Evolutionary conservation across 2,888 invertebrate genomes (phyloP).

Genomic region (Trichogramma evanescens): DNA sequence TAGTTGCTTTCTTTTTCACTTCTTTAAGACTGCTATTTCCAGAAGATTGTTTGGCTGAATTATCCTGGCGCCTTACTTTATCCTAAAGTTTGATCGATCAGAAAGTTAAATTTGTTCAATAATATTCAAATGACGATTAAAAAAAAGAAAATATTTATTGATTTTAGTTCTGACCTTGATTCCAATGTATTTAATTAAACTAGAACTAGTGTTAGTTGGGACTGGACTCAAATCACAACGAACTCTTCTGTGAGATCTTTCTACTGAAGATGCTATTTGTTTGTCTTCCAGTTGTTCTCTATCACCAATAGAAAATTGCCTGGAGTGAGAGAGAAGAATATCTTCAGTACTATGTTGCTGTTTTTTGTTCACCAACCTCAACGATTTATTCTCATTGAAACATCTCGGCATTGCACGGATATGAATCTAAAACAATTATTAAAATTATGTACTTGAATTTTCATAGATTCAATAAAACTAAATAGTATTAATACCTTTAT

Average conservation of each 20-base stretch:
- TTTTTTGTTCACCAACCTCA: conserved; percentile 42
- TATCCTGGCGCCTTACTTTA: conserved; percentile 38
- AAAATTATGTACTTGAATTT: not conserved
- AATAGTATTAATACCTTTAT: conserved; percentile 13
- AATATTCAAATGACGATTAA: not conserved
- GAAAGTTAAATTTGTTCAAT: not conserved
- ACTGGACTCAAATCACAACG: conserved; percentile 45
- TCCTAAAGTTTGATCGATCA: conserved; percentile 25
- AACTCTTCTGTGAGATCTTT: conserved; percentile 42
- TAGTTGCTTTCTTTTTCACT: conserved; percentile 45
- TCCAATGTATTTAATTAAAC: conserved; percentile 38
- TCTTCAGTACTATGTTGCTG: conserved; percentile 35
- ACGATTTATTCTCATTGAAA: conserved; percentile 45
- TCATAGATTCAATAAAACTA: not conserved
- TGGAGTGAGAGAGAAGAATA: conserved; percentile 36
- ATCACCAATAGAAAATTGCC: conserved; percentile 36
- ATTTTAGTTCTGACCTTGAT: conserved; percentile 35
- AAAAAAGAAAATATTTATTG: not conserved
- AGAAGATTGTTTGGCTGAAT: conserved; percentile 37
- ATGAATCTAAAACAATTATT: conserved; percentile 22
- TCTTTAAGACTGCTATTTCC: conserved; percentile 38
- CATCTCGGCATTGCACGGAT: conserved; percentile 48
- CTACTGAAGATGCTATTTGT: conserved; percentile 36
- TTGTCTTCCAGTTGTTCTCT: conserved; percentile 39
- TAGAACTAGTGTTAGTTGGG: conserved; percentile 39